Conservation (phyloP, 2,113 vertebrate genomes). For the Trochalopteron elliotii region DNA sequence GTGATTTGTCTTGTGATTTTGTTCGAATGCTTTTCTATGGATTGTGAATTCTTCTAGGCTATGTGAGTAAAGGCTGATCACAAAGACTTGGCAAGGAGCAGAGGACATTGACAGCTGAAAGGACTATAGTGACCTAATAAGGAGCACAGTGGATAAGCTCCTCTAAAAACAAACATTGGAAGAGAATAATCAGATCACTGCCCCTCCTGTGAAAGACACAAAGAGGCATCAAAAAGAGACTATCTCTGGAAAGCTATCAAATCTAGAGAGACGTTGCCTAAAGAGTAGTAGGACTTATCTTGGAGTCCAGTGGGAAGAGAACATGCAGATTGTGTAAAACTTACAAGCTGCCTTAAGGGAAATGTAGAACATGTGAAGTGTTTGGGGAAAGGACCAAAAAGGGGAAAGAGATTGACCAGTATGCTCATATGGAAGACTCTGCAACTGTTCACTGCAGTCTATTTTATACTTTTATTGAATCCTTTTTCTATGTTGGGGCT, state of each 20-base stretch:
- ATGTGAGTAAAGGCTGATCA: not conserved
- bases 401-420: not conserved
- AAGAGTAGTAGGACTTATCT: not conserved
- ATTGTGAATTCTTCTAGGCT: not conserved
- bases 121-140: not conserved
- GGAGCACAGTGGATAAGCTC: not conserved
- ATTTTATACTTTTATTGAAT: not conserved
- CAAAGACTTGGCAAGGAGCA: not conserved
- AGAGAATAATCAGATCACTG: not conserved
- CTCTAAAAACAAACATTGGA: not conserved
- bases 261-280: not conserved
- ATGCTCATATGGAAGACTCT: not conserved
- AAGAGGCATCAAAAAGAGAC: not conserved
- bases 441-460: not conserved
- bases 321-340: not conserved
- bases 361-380: not conserved
- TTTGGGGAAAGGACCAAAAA: not conserved
- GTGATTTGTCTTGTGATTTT: not conserved
- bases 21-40: not conserved
- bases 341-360: not conserved
- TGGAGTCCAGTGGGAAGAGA: not conserved
- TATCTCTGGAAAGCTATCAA: not conserved
- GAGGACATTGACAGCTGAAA: not conserved
- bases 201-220: not conserved
- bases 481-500: not conserved